Conservation (phyloP, 2,113 vertebrate species). For the Vulpes vulpes region DNA sequence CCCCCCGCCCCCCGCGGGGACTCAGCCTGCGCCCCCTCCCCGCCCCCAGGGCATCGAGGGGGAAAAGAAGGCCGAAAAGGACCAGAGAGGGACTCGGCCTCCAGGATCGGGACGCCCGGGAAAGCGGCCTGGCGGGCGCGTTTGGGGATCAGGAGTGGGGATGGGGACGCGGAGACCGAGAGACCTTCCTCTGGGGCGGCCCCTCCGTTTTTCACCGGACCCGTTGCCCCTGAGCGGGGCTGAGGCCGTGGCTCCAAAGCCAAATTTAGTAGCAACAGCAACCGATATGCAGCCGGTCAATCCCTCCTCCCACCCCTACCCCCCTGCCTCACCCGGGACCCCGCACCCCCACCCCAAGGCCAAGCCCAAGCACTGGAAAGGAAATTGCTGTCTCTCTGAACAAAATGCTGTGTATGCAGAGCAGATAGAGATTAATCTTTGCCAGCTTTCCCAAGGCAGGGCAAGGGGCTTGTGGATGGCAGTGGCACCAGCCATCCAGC, state of each 20-base stretch:
- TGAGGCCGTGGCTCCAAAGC: conserved; percentile 45
- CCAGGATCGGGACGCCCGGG: conserved; percentile 55
- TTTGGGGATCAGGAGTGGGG: conserved; percentile 49
- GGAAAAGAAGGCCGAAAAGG: not conserved
- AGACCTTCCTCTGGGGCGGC: not conserved
- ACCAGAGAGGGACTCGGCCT: conserved; percentile 64
- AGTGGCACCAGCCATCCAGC: conserved; percentile 67
- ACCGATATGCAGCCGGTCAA: not conserved
- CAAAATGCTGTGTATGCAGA: conserved; percentile 83
- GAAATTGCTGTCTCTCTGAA: conserved; percentile 73
- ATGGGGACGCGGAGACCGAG: conserved; percentile 34
- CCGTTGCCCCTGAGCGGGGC: not conserved
- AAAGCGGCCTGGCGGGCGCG: conserved; percentile 22
- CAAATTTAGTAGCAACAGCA: conserved; percentile 40
- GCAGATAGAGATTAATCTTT: conserved; percentile 82
- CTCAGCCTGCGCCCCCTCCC: conserved; percentile 67
- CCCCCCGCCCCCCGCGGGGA: not conserved
- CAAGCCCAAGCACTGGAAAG: conserved; percentile 85
- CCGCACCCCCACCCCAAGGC: not conserved
- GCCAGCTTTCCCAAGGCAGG: conserved; percentile 76
- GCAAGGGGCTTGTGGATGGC: conserved; percentile 73
- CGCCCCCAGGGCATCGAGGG: conserved; percentile 44
- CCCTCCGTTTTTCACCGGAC: not conserved
- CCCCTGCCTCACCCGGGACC: not conserved
- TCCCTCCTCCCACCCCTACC: not conserved